A percentile compares a stretch with the other conserved stretches of the same genome.
Conservation (phyloP, 1,140 invertebrate genomes). For the Tribolium castaneum region DNA sequence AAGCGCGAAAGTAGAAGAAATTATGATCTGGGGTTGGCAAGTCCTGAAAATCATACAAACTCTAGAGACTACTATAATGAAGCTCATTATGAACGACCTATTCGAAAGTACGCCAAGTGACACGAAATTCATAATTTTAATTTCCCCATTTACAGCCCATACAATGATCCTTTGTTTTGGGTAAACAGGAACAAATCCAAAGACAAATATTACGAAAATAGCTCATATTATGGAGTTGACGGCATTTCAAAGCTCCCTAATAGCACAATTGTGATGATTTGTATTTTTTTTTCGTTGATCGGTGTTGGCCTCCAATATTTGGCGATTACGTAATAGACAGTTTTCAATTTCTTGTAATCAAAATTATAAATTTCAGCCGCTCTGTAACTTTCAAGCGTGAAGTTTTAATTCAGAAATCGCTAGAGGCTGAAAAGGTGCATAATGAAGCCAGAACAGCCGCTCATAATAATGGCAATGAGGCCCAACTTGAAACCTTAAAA, state of each 20-base stretch:
- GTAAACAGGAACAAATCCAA: slow-evolving; percentile 57
- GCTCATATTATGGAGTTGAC: slow-evolving; percentile 70
- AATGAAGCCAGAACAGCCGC: slow-evolving; percentile 65
- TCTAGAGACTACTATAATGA: background rate
- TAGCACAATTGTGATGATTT: slow-evolving; percentile 66
- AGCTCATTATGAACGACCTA: background rate
- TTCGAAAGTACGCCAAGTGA: background rate
- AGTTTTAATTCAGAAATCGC: slow-evolving; percentile 64
- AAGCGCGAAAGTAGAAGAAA: slow-evolving; percentile 62
- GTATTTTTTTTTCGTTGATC: slow-evolving; percentile 66
- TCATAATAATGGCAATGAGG: slow-evolving; percentile 67
- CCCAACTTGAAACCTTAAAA: slow-evolving; percentile 61
- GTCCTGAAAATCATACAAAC: background rate
- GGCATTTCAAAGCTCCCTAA: slow-evolving; percentile 70
- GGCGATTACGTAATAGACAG: slow-evolving; percentile 67
- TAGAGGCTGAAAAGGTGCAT: slow-evolving; percentile 64
- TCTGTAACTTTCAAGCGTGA: slow-evolving; percentile 65
- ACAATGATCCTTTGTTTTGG: slow-evolving; percentile 58
- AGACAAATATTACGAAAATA: slow-evolving; percentile 58
- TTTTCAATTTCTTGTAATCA: slow-evolving; percentile 17
- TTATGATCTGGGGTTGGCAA: slow-evolving; percentile 64
- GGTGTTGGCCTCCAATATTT: slow-evolving; percentile 68
- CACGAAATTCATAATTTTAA: slow-evolving; percentile 14
- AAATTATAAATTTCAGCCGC: slow-evolving; percentile 60
- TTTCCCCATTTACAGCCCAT: slow-evolving; percentile 56